Percentiles rank a stretch among this genome's conserved stretches.
Evolutionary conservation across 23 tunicate genomes (phyloP).

Genomic region (Pegea sp.): DNA sequence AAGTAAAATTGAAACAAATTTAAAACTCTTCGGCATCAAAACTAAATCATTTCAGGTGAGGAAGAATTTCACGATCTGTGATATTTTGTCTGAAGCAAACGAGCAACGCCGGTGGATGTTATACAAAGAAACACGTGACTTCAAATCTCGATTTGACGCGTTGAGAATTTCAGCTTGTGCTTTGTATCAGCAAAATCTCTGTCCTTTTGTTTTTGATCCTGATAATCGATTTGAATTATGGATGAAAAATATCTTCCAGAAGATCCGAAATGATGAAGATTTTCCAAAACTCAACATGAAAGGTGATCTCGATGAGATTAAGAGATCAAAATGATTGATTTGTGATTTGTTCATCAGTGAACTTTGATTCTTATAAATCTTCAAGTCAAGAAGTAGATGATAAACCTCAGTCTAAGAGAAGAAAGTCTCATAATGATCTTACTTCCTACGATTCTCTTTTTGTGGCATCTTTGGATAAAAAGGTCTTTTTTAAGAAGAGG

Average conservation of each 20-base stretch:
- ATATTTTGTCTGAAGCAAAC: slow-evolving; percentile 14
- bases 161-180: slow-evolving; percentile 20
- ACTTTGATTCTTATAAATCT: too few relatives aligned
- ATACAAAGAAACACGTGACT: slow-evolving; percentile 6
- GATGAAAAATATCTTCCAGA: slow-evolving; percentile 13
- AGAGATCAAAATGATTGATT: too few relatives aligned
- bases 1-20: too few relatives aligned
- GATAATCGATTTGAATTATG: slow-evolving; percentile 38
- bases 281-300: background rate
- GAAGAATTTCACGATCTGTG: slow-evolving; percentile 3
- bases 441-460: too few relatives aligned
- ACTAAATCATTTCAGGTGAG: slow-evolving; percentile 10
- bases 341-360: too few relatives aligned
- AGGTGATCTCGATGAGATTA: too few relatives aligned
- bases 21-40: background rate
- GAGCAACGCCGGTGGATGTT: slow-evolving; percentile 27
- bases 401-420: too few relatives aligned
- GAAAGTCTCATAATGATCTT: too few relatives aligned
- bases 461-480: too few relatives aligned
- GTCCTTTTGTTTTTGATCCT: slow-evolving; percentile 62
- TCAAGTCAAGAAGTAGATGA: too few relatives aligned
- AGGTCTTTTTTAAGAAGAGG: too few relatives aligned
- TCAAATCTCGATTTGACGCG: slow-evolving; percentile 7
- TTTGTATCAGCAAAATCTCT: slow-evolving; percentile 16
- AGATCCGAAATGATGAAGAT: slow-evolving; percentile 21